phyloP scores from a whole-genome alignment of 2,113 vertebrate species.

The Bubalus kerabau region DNA sequence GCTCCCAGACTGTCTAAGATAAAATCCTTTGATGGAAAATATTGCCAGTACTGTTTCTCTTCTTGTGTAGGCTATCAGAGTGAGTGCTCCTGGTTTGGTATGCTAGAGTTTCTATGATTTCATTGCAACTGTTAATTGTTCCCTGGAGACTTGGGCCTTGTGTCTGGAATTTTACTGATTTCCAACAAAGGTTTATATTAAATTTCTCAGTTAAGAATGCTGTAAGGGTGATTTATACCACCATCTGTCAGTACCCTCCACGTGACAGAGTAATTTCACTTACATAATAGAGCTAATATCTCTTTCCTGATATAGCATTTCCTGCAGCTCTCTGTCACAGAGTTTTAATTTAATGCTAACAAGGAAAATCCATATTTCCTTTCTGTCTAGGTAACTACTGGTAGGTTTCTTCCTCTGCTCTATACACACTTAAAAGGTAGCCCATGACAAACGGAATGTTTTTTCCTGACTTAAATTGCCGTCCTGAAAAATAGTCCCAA shows the following conservation, averaged over 20 bases:
- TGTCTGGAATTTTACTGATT: conserved; percentile 65
- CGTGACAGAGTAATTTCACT: conserved; percentile 53
- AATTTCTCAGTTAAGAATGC: conserved; percentile 41
- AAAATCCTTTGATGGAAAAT: background rate
- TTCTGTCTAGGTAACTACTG: conserved; percentile 9
- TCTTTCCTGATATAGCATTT: conserved; percentile 55
- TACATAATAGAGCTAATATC: conserved; percentile 59
- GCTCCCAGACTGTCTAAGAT: background rate
- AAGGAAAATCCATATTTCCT: conserved; percentile 54
- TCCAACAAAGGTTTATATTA: conserved; percentile 56
- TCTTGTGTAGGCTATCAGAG: background rate
- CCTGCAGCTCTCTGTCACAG: conserved; percentile 33
- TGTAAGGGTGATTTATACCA: conserved; percentile 51
- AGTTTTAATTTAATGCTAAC: conserved; percentile 61
- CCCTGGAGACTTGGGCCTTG: conserved; percentile 19
- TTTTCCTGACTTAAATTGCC: background rate
- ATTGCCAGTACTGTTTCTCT: background rate
- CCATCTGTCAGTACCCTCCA: conserved; percentile 47
- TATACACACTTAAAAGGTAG: background rate
- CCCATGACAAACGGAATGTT: background rate
- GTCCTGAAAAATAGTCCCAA: background rate
- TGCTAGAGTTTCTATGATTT: conserved; percentile 29
- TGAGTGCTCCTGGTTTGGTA: background rate
- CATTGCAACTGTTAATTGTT: conserved; percentile 17
- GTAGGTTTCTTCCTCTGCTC: background rate